phyloP scores from a whole-genome alignment of 2,797 vertebrate species.

The Acanthornis magna region DNA sequence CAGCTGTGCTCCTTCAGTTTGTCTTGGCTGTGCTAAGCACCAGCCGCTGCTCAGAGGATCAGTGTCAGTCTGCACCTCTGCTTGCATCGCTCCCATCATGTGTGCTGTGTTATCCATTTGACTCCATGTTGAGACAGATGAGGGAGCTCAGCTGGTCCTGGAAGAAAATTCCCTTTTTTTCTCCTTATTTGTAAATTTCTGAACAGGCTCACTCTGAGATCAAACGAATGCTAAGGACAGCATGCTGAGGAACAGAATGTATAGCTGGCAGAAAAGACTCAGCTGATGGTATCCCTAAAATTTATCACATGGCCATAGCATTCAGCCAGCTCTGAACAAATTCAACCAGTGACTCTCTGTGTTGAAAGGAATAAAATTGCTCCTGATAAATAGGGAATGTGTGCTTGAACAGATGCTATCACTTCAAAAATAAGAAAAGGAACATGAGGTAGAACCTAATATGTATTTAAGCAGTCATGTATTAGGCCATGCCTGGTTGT shows the following conservation, averaged over 20 bases:
- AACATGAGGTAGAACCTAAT: background rate
- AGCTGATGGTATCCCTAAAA: background rate
- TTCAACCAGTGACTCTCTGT: background rate
- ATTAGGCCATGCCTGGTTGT: background rate
- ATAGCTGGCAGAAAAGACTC: background rate
- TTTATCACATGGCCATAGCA: background rate
- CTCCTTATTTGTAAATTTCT: background rate
- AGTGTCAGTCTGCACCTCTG: background rate
- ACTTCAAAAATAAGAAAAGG: background rate
- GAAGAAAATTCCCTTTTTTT: background rate
- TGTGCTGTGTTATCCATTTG: background rate
- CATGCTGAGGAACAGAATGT: background rate
- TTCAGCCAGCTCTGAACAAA: slow-evolving; percentile 2
- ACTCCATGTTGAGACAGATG: background rate
- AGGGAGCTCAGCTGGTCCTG: background rate
- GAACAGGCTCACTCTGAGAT: background rate
- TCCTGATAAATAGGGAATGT: background rate
- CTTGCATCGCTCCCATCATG: background rate
- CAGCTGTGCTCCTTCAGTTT: background rate
- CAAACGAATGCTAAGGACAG: background rate
- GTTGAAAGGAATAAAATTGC: background rate
- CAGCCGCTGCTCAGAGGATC: background rate
- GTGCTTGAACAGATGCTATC: background rate
- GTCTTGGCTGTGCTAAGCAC: background rate
- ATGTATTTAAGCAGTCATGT: background rate